Percentiles rank a stretch among this genome's conserved stretches.
These are phyloP conservation scores for Lycaena phlaeas DNA, from an alignment of 2,888 invertebrate genomes.

Conservation along the genomic window DNA sequence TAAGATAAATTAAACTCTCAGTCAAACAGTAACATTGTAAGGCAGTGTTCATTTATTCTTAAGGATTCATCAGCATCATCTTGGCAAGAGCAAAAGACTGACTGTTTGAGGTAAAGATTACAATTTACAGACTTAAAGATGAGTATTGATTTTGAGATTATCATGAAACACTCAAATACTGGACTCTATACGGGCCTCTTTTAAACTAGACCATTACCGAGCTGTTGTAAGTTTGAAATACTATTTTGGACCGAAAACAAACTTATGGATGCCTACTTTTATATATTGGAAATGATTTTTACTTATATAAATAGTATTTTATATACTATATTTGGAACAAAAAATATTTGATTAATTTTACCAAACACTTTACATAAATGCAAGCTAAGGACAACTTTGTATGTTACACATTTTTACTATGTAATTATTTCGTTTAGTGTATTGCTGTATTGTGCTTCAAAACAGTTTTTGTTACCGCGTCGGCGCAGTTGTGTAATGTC, in stretches of 20 bases:
- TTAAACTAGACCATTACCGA: not conserved
- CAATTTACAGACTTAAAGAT: constrained; percentile 10
- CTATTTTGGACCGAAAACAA: not conserved
- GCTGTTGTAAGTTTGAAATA: not conserved
- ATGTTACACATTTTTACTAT: too few species aligned
- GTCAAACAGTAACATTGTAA: constrained; percentile 27
- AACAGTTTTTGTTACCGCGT: too few species aligned
- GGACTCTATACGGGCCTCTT: not conserved
- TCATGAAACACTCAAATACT: not conserved
- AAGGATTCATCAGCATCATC: constrained; percentile 17
- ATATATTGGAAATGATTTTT: too few species aligned
- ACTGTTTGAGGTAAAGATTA: constrained; percentile 8
- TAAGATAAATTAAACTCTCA: constrained; percentile 22
- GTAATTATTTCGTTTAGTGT: too few species aligned
- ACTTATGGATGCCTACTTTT: not conserved
- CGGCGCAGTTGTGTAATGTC: too few species aligned
- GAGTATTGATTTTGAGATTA: not conserved
- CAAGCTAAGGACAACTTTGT: not conserved
- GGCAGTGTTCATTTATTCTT: constrained; percentile 41
- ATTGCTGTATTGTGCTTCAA: too few species aligned
- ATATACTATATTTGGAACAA: not conserved
- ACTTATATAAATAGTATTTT: not conserved
- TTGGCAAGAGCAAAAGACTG: constrained; percentile 23
- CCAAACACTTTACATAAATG: not conserved
- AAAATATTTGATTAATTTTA: not conserved